Evolutionary conservation across 2,888 invertebrate genomes (phyloP).

Genomic region (Nematopogon swammerdamellus): DNA sequence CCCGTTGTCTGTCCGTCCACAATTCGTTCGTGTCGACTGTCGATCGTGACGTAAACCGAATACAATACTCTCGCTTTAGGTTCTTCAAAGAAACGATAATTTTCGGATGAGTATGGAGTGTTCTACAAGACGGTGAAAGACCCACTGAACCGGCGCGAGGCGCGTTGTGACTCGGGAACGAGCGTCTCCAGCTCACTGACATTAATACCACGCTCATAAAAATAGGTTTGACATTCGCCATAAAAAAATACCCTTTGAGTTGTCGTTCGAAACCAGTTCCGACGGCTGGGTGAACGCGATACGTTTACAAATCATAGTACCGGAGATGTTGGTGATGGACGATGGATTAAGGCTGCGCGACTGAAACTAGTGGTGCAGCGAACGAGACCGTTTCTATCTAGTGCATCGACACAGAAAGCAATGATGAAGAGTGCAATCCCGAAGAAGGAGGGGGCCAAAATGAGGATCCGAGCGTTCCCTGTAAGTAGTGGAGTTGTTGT

Average conservation of each 20-base stretch:
- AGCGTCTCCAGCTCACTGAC: background rate
- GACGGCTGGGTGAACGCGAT: background rate
- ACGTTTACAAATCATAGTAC: too few relatives aligned
- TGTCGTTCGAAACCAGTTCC: background rate
- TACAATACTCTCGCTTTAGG: too few relatives aligned
- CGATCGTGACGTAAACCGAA: too few relatives aligned
- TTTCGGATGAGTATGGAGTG: background rate
- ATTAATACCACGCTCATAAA: background rate
- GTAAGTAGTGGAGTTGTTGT: slow-evolving; percentile 67
- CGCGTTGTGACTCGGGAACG: background rate
- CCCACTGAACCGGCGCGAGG: background rate
- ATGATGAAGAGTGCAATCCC: slow-evolving; percentile 75
- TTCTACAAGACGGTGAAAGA: background rate
- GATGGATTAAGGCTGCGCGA: background rate
- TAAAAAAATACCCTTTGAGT: background rate
- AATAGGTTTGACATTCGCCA: slow-evolving; percentile 4
- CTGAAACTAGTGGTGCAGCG: background rate
- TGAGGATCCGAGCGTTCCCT: slow-evolving; percentile 97
- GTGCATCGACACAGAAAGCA: slow-evolving; percentile 14
- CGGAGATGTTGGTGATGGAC: background rate
- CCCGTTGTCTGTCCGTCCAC: too few relatives aligned
- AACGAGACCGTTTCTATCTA: background rate
- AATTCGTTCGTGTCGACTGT: too few relatives aligned
- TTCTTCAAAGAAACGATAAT: too few relatives aligned
- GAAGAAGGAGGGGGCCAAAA: slow-evolving; percentile 89